These are phyloP conservation scores for Canis aureus DNA, from an alignment of 2,113 vertebrate species.

Conservation along the genomic window DNA sequence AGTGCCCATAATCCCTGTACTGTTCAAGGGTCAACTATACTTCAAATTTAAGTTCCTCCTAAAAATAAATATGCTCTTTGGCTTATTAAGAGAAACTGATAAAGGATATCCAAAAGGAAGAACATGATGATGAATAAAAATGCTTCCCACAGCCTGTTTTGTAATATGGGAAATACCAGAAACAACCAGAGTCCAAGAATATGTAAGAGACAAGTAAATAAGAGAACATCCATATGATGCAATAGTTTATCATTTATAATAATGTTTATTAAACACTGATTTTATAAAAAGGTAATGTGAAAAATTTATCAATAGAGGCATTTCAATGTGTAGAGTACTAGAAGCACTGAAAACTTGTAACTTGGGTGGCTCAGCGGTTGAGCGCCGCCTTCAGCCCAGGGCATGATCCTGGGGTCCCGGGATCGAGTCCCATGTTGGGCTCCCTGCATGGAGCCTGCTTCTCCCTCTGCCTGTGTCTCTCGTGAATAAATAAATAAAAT, in stretches of 20 bases:
- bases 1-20: not conserved
- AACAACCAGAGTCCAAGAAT: not conserved
- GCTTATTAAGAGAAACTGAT: not conserved
- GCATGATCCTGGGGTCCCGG: too few relatives aligned
- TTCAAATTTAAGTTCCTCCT: constrained; percentile 40
- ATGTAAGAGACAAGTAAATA: not conserved
- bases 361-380: too few relatives aligned
- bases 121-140: not conserved
- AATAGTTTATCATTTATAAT: not conserved
- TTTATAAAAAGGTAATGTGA: not conserved
- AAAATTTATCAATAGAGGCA: not conserved
- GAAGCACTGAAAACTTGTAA: not conserved
- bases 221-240: not conserved
- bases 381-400: too few relatives aligned
- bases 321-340: not conserved
- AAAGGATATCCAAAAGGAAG: not conserved
- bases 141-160: not conserved
- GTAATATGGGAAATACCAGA: not conserved
- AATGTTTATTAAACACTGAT: not conserved
- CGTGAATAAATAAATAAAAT: too few relatives aligned
- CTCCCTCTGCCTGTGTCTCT: too few relatives aligned
- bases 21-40: not conserved
- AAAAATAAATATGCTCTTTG: not conserved
- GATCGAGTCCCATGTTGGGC: too few relatives aligned
- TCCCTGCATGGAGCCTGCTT: too few relatives aligned